Evolutionary conservation across 2,797 vertebrate genomes (phyloP).

Genomic region (Diplodus puntazzo): DNA sequence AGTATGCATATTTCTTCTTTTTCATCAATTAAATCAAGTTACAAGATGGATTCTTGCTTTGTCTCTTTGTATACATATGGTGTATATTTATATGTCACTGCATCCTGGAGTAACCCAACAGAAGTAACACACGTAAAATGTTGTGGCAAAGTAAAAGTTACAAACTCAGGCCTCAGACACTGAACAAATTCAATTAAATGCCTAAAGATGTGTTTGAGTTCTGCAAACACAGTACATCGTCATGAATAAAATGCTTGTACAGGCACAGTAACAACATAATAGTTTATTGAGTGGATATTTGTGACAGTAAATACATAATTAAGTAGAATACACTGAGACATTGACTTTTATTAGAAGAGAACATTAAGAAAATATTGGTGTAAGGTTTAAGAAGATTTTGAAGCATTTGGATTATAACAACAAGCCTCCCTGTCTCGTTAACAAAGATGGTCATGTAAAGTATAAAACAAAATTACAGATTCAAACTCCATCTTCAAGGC

Average conservation of each 20-base stretch:
- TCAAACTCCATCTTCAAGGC: constrained; percentile 40
- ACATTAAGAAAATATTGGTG: constrained; percentile 64
- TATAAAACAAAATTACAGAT: constrained; percentile 44
- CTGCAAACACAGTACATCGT: not conserved
- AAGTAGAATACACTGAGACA: constrained; percentile 44
- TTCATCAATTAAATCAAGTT: too few species aligned
- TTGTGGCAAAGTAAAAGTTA: not conserved
- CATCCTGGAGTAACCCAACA: too few species aligned
- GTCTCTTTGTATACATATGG: too few species aligned
- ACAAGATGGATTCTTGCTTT: too few species aligned
- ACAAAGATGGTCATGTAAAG: constrained; percentile 55
- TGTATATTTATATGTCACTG: too few species aligned
- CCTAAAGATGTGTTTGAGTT: not conserved
- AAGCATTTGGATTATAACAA: constrained; percentile 55
- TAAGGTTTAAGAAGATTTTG: constrained; percentile 46
- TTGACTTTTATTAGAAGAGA: constrained; percentile 59
- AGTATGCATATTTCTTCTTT: too few species aligned
- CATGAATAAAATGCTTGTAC: constrained; percentile 13
- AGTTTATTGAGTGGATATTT: constrained; percentile 72
- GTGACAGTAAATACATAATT: constrained; percentile 66
- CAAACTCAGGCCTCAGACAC: not conserved
- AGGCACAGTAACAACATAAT: constrained; percentile 41
- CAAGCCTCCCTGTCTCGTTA: constrained; percentile 53
- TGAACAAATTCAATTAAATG: not conserved
- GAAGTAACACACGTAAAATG: too few species aligned